Evolutionary conservation across 2,113 vertebrate species (phyloP), one percentile per base, ranked within the genome.

Genomic region (Dryoscopus gambensis): DNA sequence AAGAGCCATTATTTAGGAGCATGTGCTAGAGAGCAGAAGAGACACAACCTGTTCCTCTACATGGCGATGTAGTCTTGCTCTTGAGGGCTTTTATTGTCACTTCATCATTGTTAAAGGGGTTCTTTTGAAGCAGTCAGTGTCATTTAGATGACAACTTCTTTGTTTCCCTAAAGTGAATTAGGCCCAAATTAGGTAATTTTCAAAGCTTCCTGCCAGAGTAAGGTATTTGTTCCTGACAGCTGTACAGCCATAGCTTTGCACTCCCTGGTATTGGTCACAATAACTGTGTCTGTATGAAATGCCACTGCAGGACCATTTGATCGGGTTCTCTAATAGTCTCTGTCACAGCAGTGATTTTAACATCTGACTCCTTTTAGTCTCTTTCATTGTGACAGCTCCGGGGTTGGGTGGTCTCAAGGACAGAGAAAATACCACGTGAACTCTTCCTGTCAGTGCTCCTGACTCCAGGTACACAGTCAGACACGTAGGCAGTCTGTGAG

Each of bases 401-500:
- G 74, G 39, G 3, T 33, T 71, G 39, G 13, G 27, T 52, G 68
- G 50, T 74, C 80, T 81, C 50, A 84, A 73, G 71, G 83, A 57
- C 11, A 2, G 70, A 64, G 71, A 37, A 79, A 33, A 18, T 39
- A 55, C 49, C 31, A 1, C 0, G 1, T 52, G 53, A 77, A 9
- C 39, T 46, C 2, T 62, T 31, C 22, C 56, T 63, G 31, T 46
- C 33, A 4, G 52, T 35, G 50, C 53, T 89, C 7, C 7, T 42
- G 68, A 18, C 60, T 69, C 50, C 69, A 59, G 50, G 75, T 47
- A 24, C 27, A 2, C 40, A 56, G 49, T 22, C 3, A 2, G 79
- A 37, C 65, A 46, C 5, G 0, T 4, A 18, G 47, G 52, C 65
- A n/a, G 40, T 16, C 19, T 0, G 35, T 3, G 4, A 28, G 15